Evolutionary conservation across 2,797 vertebrate genomes (phyloP).

Genomic region (Tenualosa ilisha): DNA sequence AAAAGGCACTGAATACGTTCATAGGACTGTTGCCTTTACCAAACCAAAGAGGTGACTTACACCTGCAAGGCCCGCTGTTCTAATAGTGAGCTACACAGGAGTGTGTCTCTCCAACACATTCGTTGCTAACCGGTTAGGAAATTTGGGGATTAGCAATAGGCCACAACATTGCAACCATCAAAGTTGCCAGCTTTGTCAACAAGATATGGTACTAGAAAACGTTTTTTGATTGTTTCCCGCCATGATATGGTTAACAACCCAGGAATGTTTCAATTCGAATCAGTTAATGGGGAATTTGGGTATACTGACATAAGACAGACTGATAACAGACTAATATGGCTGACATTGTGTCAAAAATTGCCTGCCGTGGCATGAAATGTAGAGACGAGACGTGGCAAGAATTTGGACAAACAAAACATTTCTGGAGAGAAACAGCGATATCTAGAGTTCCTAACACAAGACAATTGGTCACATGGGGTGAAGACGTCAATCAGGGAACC

Average conservation of each 20-base stretch:
- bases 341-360: too few species aligned
- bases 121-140: too few species aligned
- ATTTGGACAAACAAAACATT: background rate
- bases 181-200: too few species aligned
- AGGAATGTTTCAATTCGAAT: slow-evolving; percentile 16
- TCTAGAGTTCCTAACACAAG: background rate
- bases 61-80: background rate
- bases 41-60: background rate
- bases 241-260: background rate
- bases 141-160: too few species aligned
- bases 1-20: slow-evolving; percentile 2
- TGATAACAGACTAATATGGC: background rate
- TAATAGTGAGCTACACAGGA: background rate
- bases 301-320: background rate
- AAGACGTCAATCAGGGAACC: background rate
- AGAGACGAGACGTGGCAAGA: background rate
- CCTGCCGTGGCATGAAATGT: background rate
- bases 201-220: too few species aligned
- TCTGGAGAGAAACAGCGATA: background rate
- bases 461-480: background rate
- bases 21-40: background rate
- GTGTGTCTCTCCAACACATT: too few species aligned
- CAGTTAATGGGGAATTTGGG: background rate
- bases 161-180: too few species aligned
- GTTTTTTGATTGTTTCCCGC: background rate